Evolutionary conservation across 1,140 invertebrate genomes (phyloP), one percentile per base, ranked within the genome.

Genomic region (Tenebrio molitor): DNA sequence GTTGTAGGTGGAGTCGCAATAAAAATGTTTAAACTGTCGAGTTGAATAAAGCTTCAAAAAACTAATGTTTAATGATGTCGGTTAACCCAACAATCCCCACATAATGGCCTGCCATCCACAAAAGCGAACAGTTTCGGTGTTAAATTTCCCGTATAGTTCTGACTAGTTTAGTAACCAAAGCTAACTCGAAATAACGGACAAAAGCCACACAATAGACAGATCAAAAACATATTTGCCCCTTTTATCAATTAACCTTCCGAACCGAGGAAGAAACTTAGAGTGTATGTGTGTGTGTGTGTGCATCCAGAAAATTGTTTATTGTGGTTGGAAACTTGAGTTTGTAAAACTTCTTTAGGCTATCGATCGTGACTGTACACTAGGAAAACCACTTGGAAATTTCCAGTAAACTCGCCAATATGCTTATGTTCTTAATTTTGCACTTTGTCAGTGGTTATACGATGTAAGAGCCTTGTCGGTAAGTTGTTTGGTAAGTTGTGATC

Each of bases 201-300:
- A 10, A 17, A 19, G 6, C 23, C 2, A 3, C 12, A 25, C 44
- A 46, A 17, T 46, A 10, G 10, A 29, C n/a, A 58, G 21, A 58
- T 58, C 50, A 58, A 58, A 58, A 58, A 58, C 50, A 58, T 33
- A 58, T 17, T 46, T 46, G 17, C 23, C 17, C 50, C 50, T 58
- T 58, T 29, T 58, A 58, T 29, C 50, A 58, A 58, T 58, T 58
- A 58, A 58, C 50, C 50, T 58, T 58, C 17, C 23, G 23, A 53
- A 53, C 23, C 23, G 46, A 21, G 46, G 46, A 19, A 25, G 23
- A 29, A 39, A 58, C 50, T 33, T 58, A 29, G 50, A 7, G 7
- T 4, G 46, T n/a, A 53, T 16, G 0, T 50, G 16, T 50, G 16
- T 19, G 1, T 33, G 10, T 33, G 29, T 33, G 29, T n/a, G 36